These are phyloP conservation scores for Tauraco hartlaubi DNA, from an alignment of 2,797 vertebrate species.

Conservation along the genomic window DNA sequence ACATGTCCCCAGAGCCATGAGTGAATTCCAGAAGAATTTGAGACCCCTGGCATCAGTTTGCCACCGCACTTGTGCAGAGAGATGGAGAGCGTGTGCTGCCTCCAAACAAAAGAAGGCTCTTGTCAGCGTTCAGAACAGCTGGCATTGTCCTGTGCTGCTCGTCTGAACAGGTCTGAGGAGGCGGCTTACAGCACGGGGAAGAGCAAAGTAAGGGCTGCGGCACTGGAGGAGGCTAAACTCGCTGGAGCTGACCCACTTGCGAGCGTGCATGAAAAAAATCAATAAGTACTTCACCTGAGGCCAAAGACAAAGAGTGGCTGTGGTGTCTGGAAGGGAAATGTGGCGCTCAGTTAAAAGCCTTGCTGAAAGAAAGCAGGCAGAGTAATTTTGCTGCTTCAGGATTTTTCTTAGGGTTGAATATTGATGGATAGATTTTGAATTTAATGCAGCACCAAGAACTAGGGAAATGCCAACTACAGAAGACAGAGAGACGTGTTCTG, in stretches of 20 bases:
- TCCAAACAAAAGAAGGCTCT: neutral
- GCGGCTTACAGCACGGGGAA: neutral
- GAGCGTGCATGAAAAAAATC: neutral
- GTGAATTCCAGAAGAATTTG: neutral
- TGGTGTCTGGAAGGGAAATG: neutral
- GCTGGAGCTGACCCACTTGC: neutral
- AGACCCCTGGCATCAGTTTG: neutral
- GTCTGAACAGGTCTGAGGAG: neutral
- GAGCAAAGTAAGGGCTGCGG: neutral
- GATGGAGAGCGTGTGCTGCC: rapidly evolving
- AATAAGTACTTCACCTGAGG: neutral
- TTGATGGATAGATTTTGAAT: neutral
- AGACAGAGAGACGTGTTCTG: neutral
- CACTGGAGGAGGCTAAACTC: neutral
- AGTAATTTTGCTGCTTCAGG: neutral
- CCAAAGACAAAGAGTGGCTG: neutral
- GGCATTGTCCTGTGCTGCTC: neutral
- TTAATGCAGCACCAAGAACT: neutral
- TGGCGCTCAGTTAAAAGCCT: neutral
- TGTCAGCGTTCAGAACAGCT: neutral
- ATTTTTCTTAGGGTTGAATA: neutral
- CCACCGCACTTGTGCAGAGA: neutral
- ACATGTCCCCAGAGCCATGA: neutral
- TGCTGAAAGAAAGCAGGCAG: neutral
- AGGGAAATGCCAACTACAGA: neutral